Conservation (phyloP, 2,113 vertebrate genomes). For the Amblyopsis rosae region DNA sequence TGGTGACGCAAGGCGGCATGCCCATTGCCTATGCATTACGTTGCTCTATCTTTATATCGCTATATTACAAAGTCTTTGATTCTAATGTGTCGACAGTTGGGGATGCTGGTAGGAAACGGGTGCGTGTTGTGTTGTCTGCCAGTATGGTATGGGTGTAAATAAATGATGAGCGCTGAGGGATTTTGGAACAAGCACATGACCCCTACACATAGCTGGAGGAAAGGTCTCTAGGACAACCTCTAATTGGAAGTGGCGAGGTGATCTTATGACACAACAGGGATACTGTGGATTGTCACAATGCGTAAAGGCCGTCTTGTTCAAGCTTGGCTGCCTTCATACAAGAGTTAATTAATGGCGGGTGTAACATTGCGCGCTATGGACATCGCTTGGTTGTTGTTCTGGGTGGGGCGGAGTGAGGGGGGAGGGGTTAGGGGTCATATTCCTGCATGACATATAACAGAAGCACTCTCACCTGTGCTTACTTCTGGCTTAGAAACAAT, state of each 20-base stretch:
- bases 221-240: conserved; percentile 26
- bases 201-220: conserved; percentile 3
- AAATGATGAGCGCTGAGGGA: conserved; percentile 54
- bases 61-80: too few relatives aligned
- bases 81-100: conserved; percentile 30
- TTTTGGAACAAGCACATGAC: conserved; percentile 32
- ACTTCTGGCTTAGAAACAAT: too few relatives aligned
- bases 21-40: too few relatives aligned
- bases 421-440: conserved; percentile 24
- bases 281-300: conserved; percentile 73
- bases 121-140: conserved; percentile 37
- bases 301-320: conserved; percentile 60
- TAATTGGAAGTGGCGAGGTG: conserved; percentile 71
- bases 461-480: neutral
- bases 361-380: conserved; percentile 48
- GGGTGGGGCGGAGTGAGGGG: conserved; percentile 1
- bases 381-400: conserved; percentile 37
- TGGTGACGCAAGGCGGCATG: too few relatives aligned
- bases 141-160: conserved; percentile 55
- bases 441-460: conserved; percentile 16
- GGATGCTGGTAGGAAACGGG: conserved; percentile 20
- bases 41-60: too few relatives aligned
- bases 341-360: conserved; percentile 60
- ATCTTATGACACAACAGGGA: conserved; percentile 72
- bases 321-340: conserved; percentile 58